A percentile compares a stretch with the other conserved stretches of the same genome.
Conservation (phyloP, 2,113 vertebrate species). For the Cyprinodon brontotheroides region DNA sequence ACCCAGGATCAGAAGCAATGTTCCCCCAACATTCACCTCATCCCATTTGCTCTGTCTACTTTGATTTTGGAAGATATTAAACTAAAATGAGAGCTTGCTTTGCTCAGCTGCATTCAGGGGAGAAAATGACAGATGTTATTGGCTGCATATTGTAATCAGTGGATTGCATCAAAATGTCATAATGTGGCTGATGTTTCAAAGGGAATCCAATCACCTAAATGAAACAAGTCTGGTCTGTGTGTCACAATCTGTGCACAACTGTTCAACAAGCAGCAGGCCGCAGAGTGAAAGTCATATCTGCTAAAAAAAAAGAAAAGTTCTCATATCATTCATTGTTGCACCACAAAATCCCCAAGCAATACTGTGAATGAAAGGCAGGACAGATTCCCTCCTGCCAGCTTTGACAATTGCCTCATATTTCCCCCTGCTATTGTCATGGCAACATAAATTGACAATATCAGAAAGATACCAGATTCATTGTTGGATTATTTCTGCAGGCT, state of each 20-base stretch:
- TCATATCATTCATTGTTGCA: conserved; percentile 27
- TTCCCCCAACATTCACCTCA: conserved; percentile 33
- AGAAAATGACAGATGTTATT: conserved; percentile 20
- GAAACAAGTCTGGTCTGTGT: conserved; percentile 13
- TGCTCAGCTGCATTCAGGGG: not conserved
- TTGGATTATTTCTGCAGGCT: not conserved
- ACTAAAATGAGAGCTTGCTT: conserved; percentile 45
- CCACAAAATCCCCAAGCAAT: conserved; percentile 39
- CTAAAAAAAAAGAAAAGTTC: conserved; percentile 38
- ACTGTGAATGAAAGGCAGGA: conserved; percentile 19
- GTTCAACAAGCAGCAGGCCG: conserved; percentile 30
- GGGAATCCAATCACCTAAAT: conserved; percentile 34
- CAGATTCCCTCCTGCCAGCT: conserved; percentile 16
- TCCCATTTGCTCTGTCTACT: conserved; percentile 32
- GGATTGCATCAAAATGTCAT: conserved; percentile 46
- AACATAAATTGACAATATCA: conserved; percentile 14
- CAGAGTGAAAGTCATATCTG: conserved; percentile 26
- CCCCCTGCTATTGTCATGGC: conserved; percentile 41
- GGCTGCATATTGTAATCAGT: conserved; percentile 43
- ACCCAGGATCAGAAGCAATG: conserved; percentile 62
- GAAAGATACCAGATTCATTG: not conserved
- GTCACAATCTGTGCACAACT: not conserved
- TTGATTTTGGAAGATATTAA: conserved; percentile 73
- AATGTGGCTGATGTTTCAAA: conserved; percentile 37
- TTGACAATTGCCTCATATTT: conserved; percentile 33